phyloP scores from a whole-genome alignment of 1,140 invertebrate species.

The Calycopis cecrops region DNA sequence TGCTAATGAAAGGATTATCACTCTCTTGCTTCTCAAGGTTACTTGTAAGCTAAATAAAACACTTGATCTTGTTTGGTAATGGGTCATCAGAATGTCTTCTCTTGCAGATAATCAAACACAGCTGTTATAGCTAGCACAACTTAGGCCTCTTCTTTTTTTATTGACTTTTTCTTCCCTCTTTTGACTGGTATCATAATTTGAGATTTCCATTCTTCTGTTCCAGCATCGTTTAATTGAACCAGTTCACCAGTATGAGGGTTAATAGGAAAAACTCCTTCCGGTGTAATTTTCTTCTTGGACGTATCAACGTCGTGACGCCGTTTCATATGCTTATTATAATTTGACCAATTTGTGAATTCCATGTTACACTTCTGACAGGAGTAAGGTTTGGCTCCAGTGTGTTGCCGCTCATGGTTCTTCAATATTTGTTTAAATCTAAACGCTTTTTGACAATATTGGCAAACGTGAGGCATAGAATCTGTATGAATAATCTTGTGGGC shows the following conservation, averaged over 20 bases:
- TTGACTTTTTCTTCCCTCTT: slow-evolving; percentile 36
- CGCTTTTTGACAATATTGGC: slow-evolving; percentile 82
- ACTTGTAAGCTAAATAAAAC: no score
- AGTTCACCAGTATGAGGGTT: slow-evolving; percentile 52
- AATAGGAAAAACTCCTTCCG: slow-evolving; percentile 51
- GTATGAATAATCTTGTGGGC: slow-evolving; percentile 82
- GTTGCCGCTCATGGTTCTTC: slow-evolving; percentile 79
- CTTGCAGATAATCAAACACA: no score
- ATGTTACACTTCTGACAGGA: slow-evolving; percentile 78
- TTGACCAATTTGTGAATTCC: slow-evolving; percentile 86
- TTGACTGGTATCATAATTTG: slow-evolving; percentile 49
- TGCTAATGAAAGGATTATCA: no score
- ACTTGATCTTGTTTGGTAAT: no score
- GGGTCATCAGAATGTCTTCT: no score
- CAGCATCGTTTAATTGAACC: slow-evolving; percentile 38
- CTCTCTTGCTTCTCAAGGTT: no score
- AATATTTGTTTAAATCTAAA: slow-evolving; percentile 83
- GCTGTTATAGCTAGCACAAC: no score
- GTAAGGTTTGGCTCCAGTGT: slow-evolving; percentile 79
- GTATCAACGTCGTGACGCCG: slow-evolving; percentile 76
- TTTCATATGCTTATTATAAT: slow-evolving; percentile 87
- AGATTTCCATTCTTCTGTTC: slow-evolving; percentile 49
- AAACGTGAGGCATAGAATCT: slow-evolving; percentile 87
- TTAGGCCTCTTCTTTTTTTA: slow-evolving; percentile 33
- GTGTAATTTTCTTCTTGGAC: slow-evolving; percentile 59